These are phyloP conservation scores for Drosophila repleta DNA, from an alignment of 1,140 invertebrate species.

Conservation along the genomic window DNA sequence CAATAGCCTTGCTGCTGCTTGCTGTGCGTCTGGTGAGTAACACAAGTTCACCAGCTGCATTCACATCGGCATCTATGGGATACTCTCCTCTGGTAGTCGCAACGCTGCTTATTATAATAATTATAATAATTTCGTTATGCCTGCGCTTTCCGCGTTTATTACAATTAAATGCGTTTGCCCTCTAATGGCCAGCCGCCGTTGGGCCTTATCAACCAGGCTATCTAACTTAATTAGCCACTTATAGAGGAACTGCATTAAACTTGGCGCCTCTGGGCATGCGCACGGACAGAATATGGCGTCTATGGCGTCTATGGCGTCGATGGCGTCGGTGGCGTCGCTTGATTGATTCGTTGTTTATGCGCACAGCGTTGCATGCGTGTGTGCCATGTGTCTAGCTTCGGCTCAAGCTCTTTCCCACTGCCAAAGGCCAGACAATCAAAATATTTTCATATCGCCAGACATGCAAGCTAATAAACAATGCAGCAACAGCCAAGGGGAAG, in stretches of 20 bases:
- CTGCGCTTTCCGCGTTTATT: constrained; percentile 54
- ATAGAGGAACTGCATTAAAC: constrained; percentile 18
- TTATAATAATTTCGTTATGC: constrained; percentile 6
- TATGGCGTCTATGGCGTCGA: constrained; percentile 4
- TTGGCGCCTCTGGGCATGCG: constrained; percentile 5
- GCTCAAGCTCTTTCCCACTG: constrained; percentile 30
- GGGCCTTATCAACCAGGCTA: constrained; percentile 46
- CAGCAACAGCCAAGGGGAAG: constrained; percentile 58
- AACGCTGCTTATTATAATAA: constrained; percentile 41
- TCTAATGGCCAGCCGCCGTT: constrained; percentile 35
- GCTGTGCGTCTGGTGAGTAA: constrained; percentile 37
- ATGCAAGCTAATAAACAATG: constrained; percentile 57
- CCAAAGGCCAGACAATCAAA: constrained; percentile 59
- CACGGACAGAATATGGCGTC: constrained; percentile 4
- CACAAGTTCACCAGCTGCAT: constrained; percentile 33
- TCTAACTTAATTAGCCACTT: constrained; percentile 68
- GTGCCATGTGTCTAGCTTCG: constrained; percentile 31
- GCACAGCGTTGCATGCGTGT: constrained; percentile 46
- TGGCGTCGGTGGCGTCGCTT: constrained; percentile 36
- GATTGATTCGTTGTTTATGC: constrained; percentile 63
- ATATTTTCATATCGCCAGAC: constrained; percentile 60
- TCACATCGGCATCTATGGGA: constrained; percentile 48
- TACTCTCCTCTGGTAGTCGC: constrained; percentile 9
- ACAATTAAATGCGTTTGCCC: constrained; percentile 60
- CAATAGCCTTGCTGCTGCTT: constrained; percentile 49